phyloP scores from a whole-genome alignment of 2,888 invertebrate genomes.

The Macrophya annulata region DNA sequence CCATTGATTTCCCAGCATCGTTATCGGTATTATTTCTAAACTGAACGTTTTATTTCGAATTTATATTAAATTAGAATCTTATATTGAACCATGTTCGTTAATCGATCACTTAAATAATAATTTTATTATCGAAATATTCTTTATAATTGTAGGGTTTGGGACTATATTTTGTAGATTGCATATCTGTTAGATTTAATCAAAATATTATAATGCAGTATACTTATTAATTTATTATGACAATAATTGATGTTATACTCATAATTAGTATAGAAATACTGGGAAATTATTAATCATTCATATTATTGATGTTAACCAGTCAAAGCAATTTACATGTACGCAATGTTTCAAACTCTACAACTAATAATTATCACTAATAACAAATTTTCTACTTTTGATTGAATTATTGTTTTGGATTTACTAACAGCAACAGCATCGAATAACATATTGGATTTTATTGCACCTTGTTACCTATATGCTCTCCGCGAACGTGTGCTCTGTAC shows the following conservation, averaged over 20 bases:
- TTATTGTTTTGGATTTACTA: constrained; percentile 39
- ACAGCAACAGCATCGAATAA: constrained; percentile 52
- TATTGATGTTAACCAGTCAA: neutral
- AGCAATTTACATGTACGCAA: neutral
- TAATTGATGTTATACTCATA: neutral
- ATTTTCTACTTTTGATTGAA: neutral
- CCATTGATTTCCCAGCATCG: no score
- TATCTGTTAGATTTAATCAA: neutral
- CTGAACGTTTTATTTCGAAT: neutral
- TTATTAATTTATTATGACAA: neutral
- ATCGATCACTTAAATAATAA: neutral
- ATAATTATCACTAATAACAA: constrained; percentile 25
- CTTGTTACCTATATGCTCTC: constrained; percentile 13
- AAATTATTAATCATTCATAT: constrained; percentile 3
- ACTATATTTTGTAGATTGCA: constrained; percentile 1
- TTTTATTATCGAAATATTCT: neutral
- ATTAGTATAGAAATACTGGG: neutral
- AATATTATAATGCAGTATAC: neutral
- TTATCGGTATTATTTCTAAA: neutral
- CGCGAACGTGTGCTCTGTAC: constrained; percentile 24
- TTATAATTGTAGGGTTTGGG: constrained; percentile 32
- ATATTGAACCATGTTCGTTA: neutral
- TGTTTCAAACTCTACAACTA: constrained; percentile 31
- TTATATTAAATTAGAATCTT: neutral
- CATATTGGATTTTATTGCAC: constrained; percentile 29